Evolutionary conservation across 2,113 vertebrate genomes (phyloP), one percentile per base, ranked within the genome.

Genomic region (Paracanthobrama guichenoti): DNA sequence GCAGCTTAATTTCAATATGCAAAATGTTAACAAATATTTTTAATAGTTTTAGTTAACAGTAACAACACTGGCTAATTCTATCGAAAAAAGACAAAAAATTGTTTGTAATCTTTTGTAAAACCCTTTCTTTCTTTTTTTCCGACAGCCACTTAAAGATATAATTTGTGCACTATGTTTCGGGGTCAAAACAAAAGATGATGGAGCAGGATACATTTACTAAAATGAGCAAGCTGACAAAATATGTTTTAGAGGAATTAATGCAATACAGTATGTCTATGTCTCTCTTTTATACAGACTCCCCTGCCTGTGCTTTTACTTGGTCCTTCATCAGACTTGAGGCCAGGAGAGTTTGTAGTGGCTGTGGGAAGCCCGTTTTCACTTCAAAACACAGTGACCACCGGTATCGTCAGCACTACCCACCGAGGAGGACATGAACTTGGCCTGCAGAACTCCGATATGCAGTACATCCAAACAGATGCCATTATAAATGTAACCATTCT

Each of bases 401-500:
- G 96, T 13, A 96, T 95, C 57, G 92, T 96, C 85, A 97, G 96
- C 91, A 95, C 93, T 0, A 94, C 94, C 0, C 95, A 95, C 81
- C 72, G 95, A 76, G 94, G 92, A 0, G 90, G 95, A 76, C 92
- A 86, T 59, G 95, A 96, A 79, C 93, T 97, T 60, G 95, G 96
- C 18, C 91, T 96, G 59, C 93, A 94, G 83, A 91, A 96, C 88
- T 95, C 96, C 0, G 94, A 95, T 89, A 94, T 95, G 92, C 95
- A 96, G 76, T 97, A 96, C 69, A 95, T 96, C 81, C 96, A 97
- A 91, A 96, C 95, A 0, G 96, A 97, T 0, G 96, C 95, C 88
- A 96, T 96, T 82, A 95, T 96, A 85, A 96, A 96, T 9, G 95
- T 96, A 84, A 95, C 91, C 74, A 3, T 24, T 60, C 24, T 11